A percentile compares a stretch with the other conserved stretches of the same genome.
Evolutionary conservation across 2,113 vertebrate species (phyloP).

Genomic region (Acanthochromis polyacanthus): DNA sequence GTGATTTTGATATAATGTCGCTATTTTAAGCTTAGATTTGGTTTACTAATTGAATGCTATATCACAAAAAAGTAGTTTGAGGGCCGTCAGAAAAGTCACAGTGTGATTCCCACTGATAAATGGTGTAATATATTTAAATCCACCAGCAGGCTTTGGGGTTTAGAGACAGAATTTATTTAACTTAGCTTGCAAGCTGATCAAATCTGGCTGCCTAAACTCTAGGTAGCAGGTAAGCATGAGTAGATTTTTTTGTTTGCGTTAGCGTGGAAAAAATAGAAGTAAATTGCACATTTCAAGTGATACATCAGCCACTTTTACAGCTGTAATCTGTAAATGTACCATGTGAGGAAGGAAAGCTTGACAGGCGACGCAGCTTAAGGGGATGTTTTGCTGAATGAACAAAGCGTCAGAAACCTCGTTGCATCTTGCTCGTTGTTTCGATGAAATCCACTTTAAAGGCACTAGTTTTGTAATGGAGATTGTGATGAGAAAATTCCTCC

Average conservation of each 20-base stretch:
- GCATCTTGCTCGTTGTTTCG: background rate
- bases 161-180: too few relatives aligned
- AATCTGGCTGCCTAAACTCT: too few relatives aligned
- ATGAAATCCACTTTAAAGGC: conserved; percentile 29
- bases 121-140: too few relatives aligned
- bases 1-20: too few relatives aligned
- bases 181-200: too few relatives aligned
- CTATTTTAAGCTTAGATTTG: too few relatives aligned
- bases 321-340: too few relatives aligned
- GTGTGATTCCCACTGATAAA: too few relatives aligned
- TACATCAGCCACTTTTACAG: background rate
- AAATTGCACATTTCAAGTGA: background rate
- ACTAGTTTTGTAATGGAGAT: conserved; percentile 19
- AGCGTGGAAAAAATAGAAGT: background rate
- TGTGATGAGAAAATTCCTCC: conserved; percentile 30
- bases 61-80: too few relatives aligned
- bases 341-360: background rate
- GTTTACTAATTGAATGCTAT: too few relatives aligned
- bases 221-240: background rate
- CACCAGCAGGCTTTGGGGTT: too few relatives aligned
- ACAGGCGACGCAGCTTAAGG: background rate
- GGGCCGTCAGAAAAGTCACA: too few relatives aligned
- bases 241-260: background rate
- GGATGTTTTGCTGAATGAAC: background rate
- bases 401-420: background rate